Evolutionary conservation across 2,113 vertebrate genomes (phyloP).

Genomic region (Pavo muticus): DNA sequence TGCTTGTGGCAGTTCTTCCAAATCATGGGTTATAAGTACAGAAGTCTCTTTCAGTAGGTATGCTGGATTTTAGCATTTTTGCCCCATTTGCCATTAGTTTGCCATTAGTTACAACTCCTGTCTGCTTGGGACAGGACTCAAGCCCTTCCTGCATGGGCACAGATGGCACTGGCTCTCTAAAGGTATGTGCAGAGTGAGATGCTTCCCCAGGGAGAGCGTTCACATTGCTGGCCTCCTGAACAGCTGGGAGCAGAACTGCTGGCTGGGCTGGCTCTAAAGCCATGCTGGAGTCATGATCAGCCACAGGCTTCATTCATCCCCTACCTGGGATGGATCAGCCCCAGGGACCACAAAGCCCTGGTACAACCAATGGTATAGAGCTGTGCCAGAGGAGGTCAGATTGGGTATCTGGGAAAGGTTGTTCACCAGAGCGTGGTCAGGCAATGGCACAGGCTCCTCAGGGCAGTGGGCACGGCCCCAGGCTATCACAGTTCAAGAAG

Average conservation of each 20-base stretch:
- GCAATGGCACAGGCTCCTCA: background rate
- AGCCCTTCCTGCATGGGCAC: fast-evolving
- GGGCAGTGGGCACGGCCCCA: background rate
- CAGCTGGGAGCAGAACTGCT: background rate
- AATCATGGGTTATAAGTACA: background rate
- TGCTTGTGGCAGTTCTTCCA: background rate
- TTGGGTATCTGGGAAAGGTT: background rate
- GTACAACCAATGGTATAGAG: background rate
- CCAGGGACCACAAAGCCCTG: background rate
- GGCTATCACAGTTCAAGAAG: background rate
- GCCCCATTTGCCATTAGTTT: background rate
- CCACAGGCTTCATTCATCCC: background rate
- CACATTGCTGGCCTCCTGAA: background rate
- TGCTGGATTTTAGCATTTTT: background rate
- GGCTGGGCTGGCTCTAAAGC: background rate
- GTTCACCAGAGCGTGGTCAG: background rate
- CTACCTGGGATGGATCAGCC: background rate
- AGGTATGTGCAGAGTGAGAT: fast-evolving
- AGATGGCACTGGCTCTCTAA: fast-evolving
- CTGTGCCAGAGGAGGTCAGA: background rate
- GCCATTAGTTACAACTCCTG: background rate
- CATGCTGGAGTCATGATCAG: background rate
- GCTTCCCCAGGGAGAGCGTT: too few species aligned
- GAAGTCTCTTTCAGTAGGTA: background rate
- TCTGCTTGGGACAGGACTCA: background rate